Evolutionary conservation across 2,797 vertebrate species (phyloP), one percentile per base, ranked within the genome.

Genomic region (Acestrorhynchus altus): DNA sequence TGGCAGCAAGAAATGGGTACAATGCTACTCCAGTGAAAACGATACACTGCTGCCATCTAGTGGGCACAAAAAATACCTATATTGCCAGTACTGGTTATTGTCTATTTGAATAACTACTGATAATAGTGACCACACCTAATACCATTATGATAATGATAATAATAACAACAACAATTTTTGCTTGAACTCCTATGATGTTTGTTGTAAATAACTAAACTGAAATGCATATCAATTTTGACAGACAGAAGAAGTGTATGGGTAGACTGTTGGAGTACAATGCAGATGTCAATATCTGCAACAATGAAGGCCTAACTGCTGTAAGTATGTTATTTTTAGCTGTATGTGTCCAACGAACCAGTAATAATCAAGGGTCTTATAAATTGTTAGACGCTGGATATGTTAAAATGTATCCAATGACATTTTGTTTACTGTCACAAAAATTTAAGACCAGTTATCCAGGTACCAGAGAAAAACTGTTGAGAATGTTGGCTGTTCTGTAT

Each of bases 241-340:
- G 98, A 69, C 97, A 99, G 91, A 99, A 99, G 91, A 99, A 99
- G 90, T 99, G 98, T 82, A 99, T 99, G 98, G 96, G 95, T 79
- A 96, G 94, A 86, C 93, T 99, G 16, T 72, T 99, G 90, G 98
- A 99, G 83, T 99, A 94, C 86, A 95, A 94, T 75, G 98, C 98
- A 28, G 98, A 99, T 90, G 98, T 99, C 83, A 99, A 99, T 92
- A 99, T 99, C 89, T 99, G 98, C 89, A 99, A 99, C 91, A 99
- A 99, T 39, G 98, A 99, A 92, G 98, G 98, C 28, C 92, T 99
- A 84, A 99, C 98, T 76, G 97, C 98, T 86, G 98, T 99, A 94
- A 95, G 97, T 96, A 56, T 85, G 4, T 59, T 68, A 10, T n/a
- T 40, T 5, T 39, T 60, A 12, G n/a, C 20, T 40, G 31, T 54